A percentile compares a stretch with the other conserved stretches of the same genome.
These are phyloP conservation scores for Nomada ferruginata DNA, from an alignment of 2,888 invertebrate genomes.

Conservation along the genomic window DNA sequence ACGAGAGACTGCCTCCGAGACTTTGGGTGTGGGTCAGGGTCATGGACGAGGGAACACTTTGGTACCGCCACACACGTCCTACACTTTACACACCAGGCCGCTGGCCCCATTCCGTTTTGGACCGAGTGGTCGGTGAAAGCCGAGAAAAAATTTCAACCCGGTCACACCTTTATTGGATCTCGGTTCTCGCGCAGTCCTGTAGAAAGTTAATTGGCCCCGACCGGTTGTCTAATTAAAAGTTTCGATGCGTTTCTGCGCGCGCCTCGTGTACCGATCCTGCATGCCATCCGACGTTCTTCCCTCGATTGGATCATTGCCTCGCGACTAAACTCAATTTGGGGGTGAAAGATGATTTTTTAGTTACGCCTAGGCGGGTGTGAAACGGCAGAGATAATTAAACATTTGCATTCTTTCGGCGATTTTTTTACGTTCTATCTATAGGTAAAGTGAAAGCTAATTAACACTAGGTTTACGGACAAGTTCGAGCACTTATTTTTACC, in stretches of 20 bases:
- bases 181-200: constrained; percentile 45
- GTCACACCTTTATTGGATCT: constrained; percentile 67
- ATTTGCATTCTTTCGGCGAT: too few relatives aligned
- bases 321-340: not conserved
- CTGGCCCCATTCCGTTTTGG: constrained; percentile 78
- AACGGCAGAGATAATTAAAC: too few relatives aligned
- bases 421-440: too few relatives aligned
- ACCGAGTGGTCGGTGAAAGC: constrained; percentile 67
- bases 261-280: not conserved
- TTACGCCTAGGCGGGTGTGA: too few relatives aligned
- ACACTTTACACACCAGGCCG: constrained; percentile 75
- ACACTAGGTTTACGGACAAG: too few relatives aligned
- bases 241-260: constrained; percentile 4
- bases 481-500: too few relatives aligned
- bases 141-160: constrained; percentile 68
- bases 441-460: not conserved
- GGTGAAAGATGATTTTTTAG: too few relatives aligned
- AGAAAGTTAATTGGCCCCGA: constrained; percentile 69
- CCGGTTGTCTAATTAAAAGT: constrained; percentile 42
- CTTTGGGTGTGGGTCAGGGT: constrained; percentile 79
- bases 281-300: not conserved
- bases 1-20: constrained; percentile 36
- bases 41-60: constrained; percentile 74
- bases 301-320: too few relatives aligned
- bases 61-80: constrained; percentile 51